Evolutionary conservation across 2,113 vertebrate species (phyloP).

Genomic region (Athene cunicularia): DNA sequence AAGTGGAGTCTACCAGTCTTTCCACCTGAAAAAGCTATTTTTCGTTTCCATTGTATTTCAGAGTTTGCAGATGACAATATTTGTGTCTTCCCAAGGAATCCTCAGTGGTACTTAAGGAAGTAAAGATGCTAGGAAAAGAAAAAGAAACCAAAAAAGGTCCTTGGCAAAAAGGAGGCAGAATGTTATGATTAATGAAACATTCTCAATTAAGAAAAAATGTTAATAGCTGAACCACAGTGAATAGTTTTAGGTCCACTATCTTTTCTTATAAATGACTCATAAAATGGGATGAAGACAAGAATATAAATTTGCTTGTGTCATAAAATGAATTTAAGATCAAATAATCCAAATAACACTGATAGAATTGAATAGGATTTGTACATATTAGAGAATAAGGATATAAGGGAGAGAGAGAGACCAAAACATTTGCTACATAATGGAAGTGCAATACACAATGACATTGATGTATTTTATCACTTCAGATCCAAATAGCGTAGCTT

Average conservation of each 20-base stretch:
- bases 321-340: conserved; percentile 38
- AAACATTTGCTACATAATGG: background rate
- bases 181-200: background rate
- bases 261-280: background rate
- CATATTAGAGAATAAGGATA: background rate
- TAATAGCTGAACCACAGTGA: background rate
- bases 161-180: background rate
- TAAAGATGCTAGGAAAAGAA: background rate
- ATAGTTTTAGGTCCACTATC: background rate
- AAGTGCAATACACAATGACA: background rate
- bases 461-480: conserved; percentile 10
- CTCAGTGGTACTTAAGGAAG: background rate
- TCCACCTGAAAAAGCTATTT: background rate
- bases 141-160: background rate
- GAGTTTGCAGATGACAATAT: background rate
- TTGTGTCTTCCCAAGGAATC: background rate
- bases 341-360: background rate
- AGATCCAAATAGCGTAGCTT: background rate
- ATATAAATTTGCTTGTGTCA: background rate
- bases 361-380: conserved; percentile 30
- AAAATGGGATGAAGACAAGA: background rate
- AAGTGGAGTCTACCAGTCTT: background rate
- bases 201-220: background rate
- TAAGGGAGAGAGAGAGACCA: background rate
- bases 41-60: background rate